Conservation (phyloP, 1,140 invertebrate species). For the Scaptomyza graminum region DNA sequence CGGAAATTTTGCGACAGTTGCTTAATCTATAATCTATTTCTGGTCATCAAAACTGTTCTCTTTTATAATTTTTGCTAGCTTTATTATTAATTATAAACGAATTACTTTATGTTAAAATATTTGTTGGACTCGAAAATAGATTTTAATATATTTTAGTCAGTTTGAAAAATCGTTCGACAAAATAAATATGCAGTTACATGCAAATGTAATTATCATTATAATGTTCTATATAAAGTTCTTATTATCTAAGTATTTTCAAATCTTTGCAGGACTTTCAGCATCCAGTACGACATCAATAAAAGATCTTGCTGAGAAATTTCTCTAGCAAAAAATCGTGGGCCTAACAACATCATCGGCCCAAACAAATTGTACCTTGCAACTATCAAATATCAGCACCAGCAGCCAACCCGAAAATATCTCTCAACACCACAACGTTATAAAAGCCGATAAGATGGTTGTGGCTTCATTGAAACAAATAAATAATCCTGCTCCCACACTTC, state of each 20-base stretch:
- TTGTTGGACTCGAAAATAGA: too few species aligned
- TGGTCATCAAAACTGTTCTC: too few species aligned
- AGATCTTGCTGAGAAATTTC: conserved; percentile 90
- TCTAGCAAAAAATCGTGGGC: conserved; percentile 89
- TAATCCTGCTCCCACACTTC: conserved; percentile 69
- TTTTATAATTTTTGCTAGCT: too few species aligned
- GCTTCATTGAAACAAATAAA: conserved; percentile 48
- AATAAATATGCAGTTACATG: too few species aligned
- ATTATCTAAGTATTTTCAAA: conserved; percentile 23
- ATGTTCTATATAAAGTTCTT: too few species aligned
- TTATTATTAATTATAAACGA: too few species aligned
- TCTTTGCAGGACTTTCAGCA: conserved; percentile 85
- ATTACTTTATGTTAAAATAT: too few species aligned
- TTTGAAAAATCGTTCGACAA: too few species aligned
- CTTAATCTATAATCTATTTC: too few species aligned
- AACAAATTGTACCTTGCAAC: conserved; percentile 39
- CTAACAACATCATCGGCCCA: conserved; percentile 44
- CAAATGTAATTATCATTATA: too few species aligned
- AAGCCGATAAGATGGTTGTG: conserved; percentile 50
- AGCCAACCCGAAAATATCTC: conserved; percentile 30
- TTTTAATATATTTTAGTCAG: too few species aligned
- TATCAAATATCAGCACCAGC: conserved; percentile 43
- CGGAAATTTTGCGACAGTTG: too few species aligned
- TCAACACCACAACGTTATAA: conserved; percentile 34
- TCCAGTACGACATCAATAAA: conserved; percentile 90